Percentiles rank a stretch among this genome's conserved stretches.
These are phyloP conservation scores for Xiphydria camelus DNA, from an alignment of 2,888 invertebrate genomes.

Conservation along the genomic window DNA sequence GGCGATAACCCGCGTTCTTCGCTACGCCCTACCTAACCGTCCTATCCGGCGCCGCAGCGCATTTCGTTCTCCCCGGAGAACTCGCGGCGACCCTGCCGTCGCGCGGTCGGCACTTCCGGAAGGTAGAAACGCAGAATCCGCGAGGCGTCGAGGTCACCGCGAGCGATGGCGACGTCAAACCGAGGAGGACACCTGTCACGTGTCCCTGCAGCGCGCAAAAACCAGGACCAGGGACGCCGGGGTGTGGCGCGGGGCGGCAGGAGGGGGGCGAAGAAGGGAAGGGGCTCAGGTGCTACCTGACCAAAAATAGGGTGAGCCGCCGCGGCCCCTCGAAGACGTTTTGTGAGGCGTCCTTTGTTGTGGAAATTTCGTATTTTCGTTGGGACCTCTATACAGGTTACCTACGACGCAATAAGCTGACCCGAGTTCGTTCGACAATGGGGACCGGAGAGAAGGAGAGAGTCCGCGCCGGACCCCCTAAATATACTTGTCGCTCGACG, in stretches of 20 bases:
- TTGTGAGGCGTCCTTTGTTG: constrained; percentile 41
- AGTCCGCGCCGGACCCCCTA: no score
- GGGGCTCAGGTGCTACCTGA: constrained; percentile 48
- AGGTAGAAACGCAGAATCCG: background rate
- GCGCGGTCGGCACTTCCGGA: background rate
- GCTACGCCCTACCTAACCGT: no score
- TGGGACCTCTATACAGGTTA: background rate
- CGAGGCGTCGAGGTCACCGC: background rate
- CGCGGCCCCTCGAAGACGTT: constrained; percentile 35
- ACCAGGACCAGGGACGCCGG: no score
- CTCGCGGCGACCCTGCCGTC: no score
- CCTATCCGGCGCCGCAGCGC: no score
- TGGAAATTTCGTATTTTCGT: constrained; percentile 38
- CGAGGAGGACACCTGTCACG: constrained; percentile 19
- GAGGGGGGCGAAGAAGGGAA: constrained; percentile 19
- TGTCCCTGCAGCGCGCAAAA: constrained; percentile 22
- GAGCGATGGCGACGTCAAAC: no score
- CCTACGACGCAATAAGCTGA: background rate
- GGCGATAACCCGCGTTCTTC: no score
- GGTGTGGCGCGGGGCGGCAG: no score
- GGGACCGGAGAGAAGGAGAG: no score
- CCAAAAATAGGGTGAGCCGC: constrained; percentile 33
- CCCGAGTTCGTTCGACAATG: no score
- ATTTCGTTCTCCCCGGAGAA: no score
- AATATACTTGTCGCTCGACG: no score